Base-by-base conservation (phyloP, 1,140 invertebrate species). In the Diplogasteroides magnus region DNA sequence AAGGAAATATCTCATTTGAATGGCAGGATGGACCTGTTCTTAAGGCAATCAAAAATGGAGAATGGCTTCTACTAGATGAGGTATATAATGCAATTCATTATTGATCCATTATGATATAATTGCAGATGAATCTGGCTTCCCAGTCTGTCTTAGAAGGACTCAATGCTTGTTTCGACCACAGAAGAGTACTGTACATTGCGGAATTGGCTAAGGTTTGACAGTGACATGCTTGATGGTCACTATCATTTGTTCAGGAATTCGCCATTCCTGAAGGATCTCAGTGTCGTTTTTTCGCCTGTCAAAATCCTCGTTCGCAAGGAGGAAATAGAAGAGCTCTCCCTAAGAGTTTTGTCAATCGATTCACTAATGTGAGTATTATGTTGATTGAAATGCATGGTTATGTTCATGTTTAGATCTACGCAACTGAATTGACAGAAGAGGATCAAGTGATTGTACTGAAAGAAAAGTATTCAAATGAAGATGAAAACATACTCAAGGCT, bases 31-130 rank as follows among this genome's bases (percentile, higher is more conserved):
- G 97, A 6, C 95, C 94, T 0, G 88, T 99, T 69, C 84, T 99
- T 23, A 89, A 89, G 71, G 97, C 96, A 1, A 85, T 99, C 0
- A 93, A 94, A 86, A 87, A 89, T 61, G 91, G 93, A 1, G 87
- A 93, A 77, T 99, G 97, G 97, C 91, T 99, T 77, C 86, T 99
- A 19, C 85, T 99, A n/a, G 97, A 99, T 84, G 97, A 99, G 84
- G 87, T 88, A 28, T n/a, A 1, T 29, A 58, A 68, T 75, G 73
- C 69, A 15, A 15, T 0, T 27, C 23, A 25, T 65, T 23, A 27
- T 67, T 58, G 13, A 11, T 64, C 31, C 6, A 15, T 31, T 74
- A n/a, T 11, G 48, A 65, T 11, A 28, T n/a, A 23, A 15, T 29
- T 75, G 72, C 69, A 88, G 86, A 86, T 99, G 64, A 99, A 99